Evolutionary conservation across 2,113 vertebrate species (phyloP).

Genomic region (Gopherus evgoodei): DNA sequence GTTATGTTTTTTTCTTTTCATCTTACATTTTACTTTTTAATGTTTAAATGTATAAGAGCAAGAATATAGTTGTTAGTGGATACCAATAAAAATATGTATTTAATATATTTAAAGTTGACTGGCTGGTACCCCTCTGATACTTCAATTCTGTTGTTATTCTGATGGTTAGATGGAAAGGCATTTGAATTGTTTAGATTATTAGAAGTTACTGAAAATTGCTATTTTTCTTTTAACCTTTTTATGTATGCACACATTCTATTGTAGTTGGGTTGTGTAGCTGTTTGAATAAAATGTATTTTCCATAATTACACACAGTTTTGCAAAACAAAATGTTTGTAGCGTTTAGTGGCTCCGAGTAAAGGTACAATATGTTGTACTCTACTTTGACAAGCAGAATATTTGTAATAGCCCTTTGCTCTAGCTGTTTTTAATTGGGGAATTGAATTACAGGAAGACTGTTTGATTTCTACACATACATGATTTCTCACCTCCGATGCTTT

Average conservation of each 20-base stretch:
- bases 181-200: neutral
- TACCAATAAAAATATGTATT: neutral
- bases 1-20: neutral
- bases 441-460: neutral
- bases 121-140: neutral
- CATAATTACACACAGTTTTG: neutral
- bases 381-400: neutral
- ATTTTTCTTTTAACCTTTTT: neutral
- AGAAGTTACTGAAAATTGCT: neutral
- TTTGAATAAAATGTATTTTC: slow-evolving; percentile 40
- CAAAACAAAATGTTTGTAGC: slow-evolving; percentile 42
- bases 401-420: neutral
- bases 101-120: neutral
- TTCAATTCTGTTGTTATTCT: neutral
- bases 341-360: slow-evolving; percentile 19
- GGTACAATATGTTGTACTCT: slow-evolving; percentile 14
- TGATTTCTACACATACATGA: neutral
- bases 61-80: neutral
- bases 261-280: neutral
- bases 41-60: neutral
- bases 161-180: neutral
- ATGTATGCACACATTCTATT: neutral
- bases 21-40: neutral
- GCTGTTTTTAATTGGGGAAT: neutral
- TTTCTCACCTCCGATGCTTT: neutral